Evolutionary conservation across 2,797 vertebrate species (phyloP), one percentile per base, ranked within the genome.

Genomic region (Pipistrellus kuhlii): DNA sequence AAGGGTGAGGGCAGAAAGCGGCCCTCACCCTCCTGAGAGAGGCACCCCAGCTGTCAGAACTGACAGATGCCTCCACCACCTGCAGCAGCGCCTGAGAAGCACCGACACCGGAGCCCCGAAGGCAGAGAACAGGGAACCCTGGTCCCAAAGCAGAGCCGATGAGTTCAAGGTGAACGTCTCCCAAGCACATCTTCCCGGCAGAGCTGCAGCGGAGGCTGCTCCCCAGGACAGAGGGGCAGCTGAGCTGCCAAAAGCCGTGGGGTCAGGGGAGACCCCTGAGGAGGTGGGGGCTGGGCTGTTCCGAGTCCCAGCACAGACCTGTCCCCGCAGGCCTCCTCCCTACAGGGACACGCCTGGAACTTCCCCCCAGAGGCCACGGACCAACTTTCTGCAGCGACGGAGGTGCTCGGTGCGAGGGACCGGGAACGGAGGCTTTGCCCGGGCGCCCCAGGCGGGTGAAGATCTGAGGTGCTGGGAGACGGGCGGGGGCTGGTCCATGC

Each of bases 381-480:
- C 44, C 88, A 97, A 97, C 94, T 97, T 97, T 96, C 88, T 89
- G 88, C 81, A 93, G 90, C 76, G 8, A 68, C 59, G 17, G 17
- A 66, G 44, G 27, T 9, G 85, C 46, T 66, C 62, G 25, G 44
- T 8, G 85, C 46, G 71, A 84, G 48, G 75, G 69, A 30, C 7
- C 41, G 17, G 44, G 59, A 41, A 48, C 3, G 62, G 46, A 71
- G 68, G 82, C 12, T 95, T 21, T 25, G 3, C 71, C n/a, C 18
- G 11, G 20, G 90, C 20, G 78, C 85, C 92, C 92, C 86, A 46
- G 14, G 75, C 57, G 69, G 38, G 25, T 55, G 83, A 44, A 85
- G 44, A 38, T 30, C 66, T 13, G 21, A 77, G 86, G 81, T 27
- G 71, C 85, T 14, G 72, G 46, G 38, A 77, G 80, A 51, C 5